A percentile compares a stretch with the other conserved stretches of the same genome.
phyloP scores from a whole-genome alignment of 2,113 vertebrate species.

The Tapirus terrestris region DNA sequence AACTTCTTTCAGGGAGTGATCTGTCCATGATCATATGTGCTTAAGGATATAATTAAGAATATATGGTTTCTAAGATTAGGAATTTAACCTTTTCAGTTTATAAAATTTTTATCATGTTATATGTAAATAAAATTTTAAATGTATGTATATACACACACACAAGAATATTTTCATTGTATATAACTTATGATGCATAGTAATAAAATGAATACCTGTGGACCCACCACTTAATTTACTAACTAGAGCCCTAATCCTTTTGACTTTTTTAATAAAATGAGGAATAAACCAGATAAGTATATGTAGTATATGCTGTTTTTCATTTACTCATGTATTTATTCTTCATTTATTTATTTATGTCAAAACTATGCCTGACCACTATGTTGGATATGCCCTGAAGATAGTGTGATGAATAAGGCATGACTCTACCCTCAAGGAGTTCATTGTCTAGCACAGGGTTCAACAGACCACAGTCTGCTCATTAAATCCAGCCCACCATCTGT shows the following conservation, averaged over 20 bases:
- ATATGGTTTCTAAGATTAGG: conserved; percentile 23
- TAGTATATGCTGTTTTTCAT: not conserved
- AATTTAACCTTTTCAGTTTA: conserved; percentile 33
- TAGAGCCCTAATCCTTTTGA: not conserved
- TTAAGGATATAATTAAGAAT: conserved; percentile 35
- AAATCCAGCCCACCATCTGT: not conserved
- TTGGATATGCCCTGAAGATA: not conserved
- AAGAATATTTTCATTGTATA: not conserved
- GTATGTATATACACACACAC: not conserved
- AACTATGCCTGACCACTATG: not conserved
- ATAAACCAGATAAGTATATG: not conserved
- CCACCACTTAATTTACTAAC: not conserved
- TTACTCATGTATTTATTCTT: not conserved
- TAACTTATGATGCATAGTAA: not conserved
- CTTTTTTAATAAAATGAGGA: conserved; percentile 5
- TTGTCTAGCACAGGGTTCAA: not conserved
- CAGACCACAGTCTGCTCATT: not conserved
- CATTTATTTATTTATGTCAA: not conserved
- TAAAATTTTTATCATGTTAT: conserved; percentile 2
- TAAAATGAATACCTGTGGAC: not conserved
- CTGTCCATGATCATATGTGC: not conserved
- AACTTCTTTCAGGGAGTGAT: not conserved
- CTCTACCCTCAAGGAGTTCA: not conserved
- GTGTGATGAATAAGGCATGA: not conserved
- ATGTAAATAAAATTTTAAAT: not conserved